Percentiles rank a stretch among this genome's conserved stretches.
These are phyloP conservation scores for Noturus placidus DNA, from an alignment of 2,113 vertebrate genomes.

Conservation along the genomic window DNA sequence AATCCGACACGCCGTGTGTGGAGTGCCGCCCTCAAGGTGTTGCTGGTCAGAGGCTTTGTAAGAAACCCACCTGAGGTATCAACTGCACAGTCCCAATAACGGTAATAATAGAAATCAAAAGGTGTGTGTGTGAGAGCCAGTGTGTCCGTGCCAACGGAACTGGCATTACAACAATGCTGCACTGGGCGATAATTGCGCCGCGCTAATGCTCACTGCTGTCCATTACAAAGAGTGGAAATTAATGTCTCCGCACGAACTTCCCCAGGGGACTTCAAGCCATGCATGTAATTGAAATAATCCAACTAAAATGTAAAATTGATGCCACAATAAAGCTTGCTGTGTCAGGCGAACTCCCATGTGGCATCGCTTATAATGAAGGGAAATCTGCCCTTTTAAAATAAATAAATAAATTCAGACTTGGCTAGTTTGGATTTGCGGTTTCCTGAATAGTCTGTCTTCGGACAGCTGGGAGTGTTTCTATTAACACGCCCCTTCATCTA, in stretches of 20 bases:
- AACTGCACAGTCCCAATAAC: background rate
- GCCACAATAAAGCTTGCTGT: background rate
- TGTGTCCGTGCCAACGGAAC: slow-evolving; percentile 34
- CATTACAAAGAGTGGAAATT: slow-evolving; percentile 37
- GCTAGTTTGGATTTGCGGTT: background rate
- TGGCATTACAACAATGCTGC: slow-evolving; percentile 31
- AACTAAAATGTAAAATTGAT: slow-evolving; percentile 37
- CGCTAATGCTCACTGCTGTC: background rate
- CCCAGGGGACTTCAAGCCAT: background rate
- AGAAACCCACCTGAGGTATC: slow-evolving; percentile 21
- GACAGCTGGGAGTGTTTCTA: background rate
- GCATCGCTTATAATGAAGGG: background rate
- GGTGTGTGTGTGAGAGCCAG: slow-evolving; percentile 9
- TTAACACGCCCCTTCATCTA: background rate
- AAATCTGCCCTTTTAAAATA: background rate
- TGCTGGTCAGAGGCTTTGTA: slow-evolving; percentile 20
- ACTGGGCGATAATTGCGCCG: slow-evolving; percentile 42
- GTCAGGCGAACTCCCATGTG: background rate
- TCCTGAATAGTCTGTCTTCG: background rate
- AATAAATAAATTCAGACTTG: background rate
- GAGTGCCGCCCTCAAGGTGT: background rate
- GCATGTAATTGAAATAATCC: slow-evolving; percentile 35
- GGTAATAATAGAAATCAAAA: slow-evolving; percentile 40
- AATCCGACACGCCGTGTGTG: background rate
- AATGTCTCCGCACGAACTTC: slow-evolving; percentile 13